Conservation (phyloP, 2,797 vertebrate genomes). For the Bradypus variegatus region DNA sequence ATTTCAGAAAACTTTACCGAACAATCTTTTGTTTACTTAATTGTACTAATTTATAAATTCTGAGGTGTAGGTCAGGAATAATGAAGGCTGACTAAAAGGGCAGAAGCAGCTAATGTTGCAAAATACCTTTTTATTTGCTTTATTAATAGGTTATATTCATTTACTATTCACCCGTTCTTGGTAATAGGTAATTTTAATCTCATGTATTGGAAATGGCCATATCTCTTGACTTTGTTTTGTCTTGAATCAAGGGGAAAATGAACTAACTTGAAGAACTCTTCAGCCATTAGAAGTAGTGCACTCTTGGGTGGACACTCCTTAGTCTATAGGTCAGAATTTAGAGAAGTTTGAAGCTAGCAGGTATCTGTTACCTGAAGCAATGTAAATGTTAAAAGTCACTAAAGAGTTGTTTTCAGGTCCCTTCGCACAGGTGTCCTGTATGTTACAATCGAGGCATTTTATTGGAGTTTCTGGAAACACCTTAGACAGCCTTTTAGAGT, state of each 20-base stretch:
- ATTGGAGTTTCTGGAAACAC: neutral
- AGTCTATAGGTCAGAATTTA: neutral
- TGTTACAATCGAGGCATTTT: neutral
- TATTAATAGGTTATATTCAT: accelerated
- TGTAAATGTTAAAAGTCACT: too few species aligned
- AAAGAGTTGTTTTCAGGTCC: too few species aligned
- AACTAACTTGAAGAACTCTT: too few species aligned
- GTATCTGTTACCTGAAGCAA: neutral
- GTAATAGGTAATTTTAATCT: too few species aligned
- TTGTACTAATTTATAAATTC: too few species aligned
- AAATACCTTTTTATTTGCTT: too few species aligned
- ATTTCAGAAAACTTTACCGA: neutral
- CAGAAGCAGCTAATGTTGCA: neutral
- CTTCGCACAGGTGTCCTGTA: too few species aligned
- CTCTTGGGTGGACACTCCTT: neutral
- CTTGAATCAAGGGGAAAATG: too few species aligned
- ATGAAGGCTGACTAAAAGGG: neutral
- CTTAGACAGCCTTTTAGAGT: neutral
- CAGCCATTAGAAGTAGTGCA: too few species aligned
- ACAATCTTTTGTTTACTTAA: neutral
- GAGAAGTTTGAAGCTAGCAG: neutral
- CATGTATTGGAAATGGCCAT: neutral
- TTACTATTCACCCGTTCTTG: neutral
- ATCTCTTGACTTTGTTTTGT: neutral
- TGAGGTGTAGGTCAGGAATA: neutral